Evolutionary conservation across 2,888 invertebrate genomes (phyloP), one percentile per base, ranked within the genome.

Genomic region (Dolichomitus sp.): DNA sequence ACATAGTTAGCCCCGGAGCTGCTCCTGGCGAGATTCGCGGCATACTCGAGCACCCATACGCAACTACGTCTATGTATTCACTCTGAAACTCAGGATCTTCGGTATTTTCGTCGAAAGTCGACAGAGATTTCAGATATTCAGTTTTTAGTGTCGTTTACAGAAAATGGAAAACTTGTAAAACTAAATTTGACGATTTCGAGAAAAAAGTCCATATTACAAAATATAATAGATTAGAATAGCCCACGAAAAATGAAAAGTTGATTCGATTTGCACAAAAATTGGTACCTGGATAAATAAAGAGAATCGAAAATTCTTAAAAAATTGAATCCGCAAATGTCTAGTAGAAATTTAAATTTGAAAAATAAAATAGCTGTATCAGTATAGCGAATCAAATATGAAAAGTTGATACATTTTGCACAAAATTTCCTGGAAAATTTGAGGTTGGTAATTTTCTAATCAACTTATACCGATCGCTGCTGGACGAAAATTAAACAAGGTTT

Each of bases 1-100:
- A 90, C 93, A 93, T 93, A 93, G 91, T 91, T 88, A 90, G 91
- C 89, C 90, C 90, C 81, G 87, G 86, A 92, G 92, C 90, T 92
- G 89, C 90, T 83, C 69, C 83, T 87, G 90, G 87, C 89, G 87
- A 87, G 33, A 73, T 90, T 72, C 74, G 57, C 42, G 14, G 40
- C 52, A 65, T 76, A 72, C 37, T 19, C 45, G 37, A 59, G n/a
- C 42, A 19, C 40, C 42, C 57, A 33, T 59, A 59, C 37, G 17
- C n/a, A 68, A 52, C n/a, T 69, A 37, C 66, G 65, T 65, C 40
- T 23, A 23, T 27, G 65, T 45, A n/a, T 45, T 45, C 45, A 17
- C 3, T 40, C 61, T n/a, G 17, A 40, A 19, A 17, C 1, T 61
- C 61, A 9, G 3, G 9, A 17, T 61, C 11, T 37, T 59, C 9